Conservation (phyloP, 2,888 invertebrate species). For the Phanerotoma sp. region DNA sequence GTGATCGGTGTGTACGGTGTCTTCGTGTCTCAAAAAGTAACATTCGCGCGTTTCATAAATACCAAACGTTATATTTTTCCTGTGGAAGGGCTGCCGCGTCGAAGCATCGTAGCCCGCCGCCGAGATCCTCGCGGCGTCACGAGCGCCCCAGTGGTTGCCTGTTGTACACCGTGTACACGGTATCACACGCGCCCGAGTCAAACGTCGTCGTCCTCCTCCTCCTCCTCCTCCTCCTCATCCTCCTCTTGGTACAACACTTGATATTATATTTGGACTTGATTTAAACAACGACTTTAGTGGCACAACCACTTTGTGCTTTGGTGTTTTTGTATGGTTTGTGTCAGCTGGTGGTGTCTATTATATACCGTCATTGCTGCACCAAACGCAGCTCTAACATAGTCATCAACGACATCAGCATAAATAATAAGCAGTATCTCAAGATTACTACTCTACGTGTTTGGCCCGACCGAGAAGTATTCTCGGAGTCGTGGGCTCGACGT, state of each 20-base stretch:
- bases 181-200: slow-evolving; percentile 19
- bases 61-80: slow-evolving; percentile 18
- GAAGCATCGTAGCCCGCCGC: slow-evolving; percentile 34
- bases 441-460: no score
- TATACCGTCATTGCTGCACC: slow-evolving; percentile 7
- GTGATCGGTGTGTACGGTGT: slow-evolving; percentile 37
- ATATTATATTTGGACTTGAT: no score
- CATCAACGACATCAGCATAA: slow-evolving; percentile 6
- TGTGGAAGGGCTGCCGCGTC: slow-evolving; percentile 32
- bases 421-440: no score
- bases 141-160: slow-evolving; percentile 34
- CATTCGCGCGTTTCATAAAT: slow-evolving; percentile 23
- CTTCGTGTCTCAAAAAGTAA: slow-evolving; percentile 26
- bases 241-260: no score
- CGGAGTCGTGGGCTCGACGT: slow-evolving; percentile 23
- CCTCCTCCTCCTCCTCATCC: no score
- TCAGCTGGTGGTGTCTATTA: slow-evolving; percentile 19
- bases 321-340: slow-evolving; percentile 12
- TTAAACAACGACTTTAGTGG: no score
- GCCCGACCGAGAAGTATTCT: slow-evolving; percentile 14
- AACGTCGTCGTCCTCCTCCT: slow-evolving; percentile 27
- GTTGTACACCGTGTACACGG: slow-evolving; percentile 23
- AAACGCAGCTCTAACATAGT: slow-evolving; percentile 7
- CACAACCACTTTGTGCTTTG: no score
- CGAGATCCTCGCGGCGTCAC: slow-evolving; percentile 34